These are phyloP conservation scores for Phortica okadai DNA, from an alignment of 2,888 invertebrate genomes.

Conservation along the genomic window DNA sequence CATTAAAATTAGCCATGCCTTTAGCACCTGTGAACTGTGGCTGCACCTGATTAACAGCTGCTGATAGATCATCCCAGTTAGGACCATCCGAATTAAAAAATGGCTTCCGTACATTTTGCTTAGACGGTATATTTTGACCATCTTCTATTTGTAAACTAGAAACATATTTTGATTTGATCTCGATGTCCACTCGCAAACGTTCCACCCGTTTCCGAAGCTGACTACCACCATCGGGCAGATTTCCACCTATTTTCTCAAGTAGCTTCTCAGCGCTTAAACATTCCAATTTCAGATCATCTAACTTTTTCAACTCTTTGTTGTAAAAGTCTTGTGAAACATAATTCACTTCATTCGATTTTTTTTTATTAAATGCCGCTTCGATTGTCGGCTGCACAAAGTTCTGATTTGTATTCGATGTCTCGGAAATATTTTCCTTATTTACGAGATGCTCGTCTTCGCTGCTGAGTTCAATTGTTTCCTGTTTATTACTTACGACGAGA, in stretches of 20 bases:
- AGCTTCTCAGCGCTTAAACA: slow-evolving; percentile 73
- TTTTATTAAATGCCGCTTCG: slow-evolving; percentile 32
- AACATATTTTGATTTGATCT: slow-evolving; percentile 77
- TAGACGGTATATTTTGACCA: slow-evolving; percentile 14
- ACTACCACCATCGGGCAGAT: slow-evolving; percentile 82
- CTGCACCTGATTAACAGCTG: slow-evolving; percentile 70
- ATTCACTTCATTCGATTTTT: not conserved
- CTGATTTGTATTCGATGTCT: slow-evolving; percentile 37
- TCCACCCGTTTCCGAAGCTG: slow-evolving; percentile 78
- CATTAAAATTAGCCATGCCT: slow-evolving; percentile 83
- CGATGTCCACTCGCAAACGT: slow-evolving; percentile 76
- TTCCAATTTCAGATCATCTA: slow-evolving; percentile 77
- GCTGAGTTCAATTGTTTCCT: slow-evolving; percentile 63
- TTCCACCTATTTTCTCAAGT: slow-evolving; percentile 61
- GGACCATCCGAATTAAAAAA: slow-evolving; percentile 46
- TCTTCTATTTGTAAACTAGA: slow-evolving; percentile 77
- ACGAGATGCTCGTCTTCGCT: slow-evolving; percentile 47
- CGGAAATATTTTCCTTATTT: slow-evolving; percentile 48
- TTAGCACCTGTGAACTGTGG: slow-evolving; percentile 72
- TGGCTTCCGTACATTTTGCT: slow-evolving; percentile 28
- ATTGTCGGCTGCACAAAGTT: slow-evolving; percentile 66
- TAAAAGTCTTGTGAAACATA: slow-evolving; percentile 63
- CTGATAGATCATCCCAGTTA: slow-evolving; percentile 72
- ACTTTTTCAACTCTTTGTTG: slow-evolving; percentile 77
- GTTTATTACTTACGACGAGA: slow-evolving; percentile 58